Evolutionary conservation across 2,113 vertebrate species (phyloP).

Genomic region (Andinoacara biseriatus): DNA sequence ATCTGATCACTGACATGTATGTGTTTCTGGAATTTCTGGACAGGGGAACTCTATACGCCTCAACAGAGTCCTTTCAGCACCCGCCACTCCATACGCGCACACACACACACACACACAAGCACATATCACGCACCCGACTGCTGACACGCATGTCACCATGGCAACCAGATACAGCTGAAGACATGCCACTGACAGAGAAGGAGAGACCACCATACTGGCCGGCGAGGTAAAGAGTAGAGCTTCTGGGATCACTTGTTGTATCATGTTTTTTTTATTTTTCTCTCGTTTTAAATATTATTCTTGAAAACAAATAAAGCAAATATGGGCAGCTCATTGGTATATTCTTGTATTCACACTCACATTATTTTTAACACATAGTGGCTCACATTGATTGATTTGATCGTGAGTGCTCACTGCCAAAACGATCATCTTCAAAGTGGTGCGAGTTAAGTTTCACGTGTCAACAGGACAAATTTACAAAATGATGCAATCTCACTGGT

Average conservation of each 20-base stretch:
- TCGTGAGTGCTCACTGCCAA: background rate
- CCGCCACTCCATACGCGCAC: constrained; percentile 26
- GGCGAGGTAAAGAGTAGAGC: background rate
- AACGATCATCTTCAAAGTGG: constrained; percentile 25
- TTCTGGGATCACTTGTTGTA: background rate
- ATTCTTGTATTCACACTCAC: background rate
- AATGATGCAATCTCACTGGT: constrained; percentile 4
- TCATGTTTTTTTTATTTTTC: no score
- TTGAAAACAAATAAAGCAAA: background rate
- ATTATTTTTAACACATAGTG: constrained; percentile 36
- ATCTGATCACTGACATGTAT: constrained; percentile 30
- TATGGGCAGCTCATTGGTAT: background rate
- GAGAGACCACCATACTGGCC: constrained; percentile 37
- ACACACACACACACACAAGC: constrained; percentile 36
- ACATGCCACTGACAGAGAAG: constrained; percentile 44
- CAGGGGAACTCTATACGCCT: constrained; percentile 53
- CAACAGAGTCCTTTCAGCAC: constrained; percentile 60
- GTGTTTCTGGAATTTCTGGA: constrained; percentile 53
- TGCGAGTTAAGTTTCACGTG: background rate
- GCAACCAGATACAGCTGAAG: constrained; percentile 57
- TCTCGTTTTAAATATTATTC: background rate
- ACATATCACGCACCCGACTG: constrained; percentile 36
- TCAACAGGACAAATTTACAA: constrained; percentile 2
- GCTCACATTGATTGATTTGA: constrained; percentile 25
- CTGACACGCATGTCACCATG: constrained; percentile 66